These are phyloP conservation scores for Luidia sarsii DNA, from an alignment of 53 echinoderm and acorn worm genomes.

Conservation along the genomic window DNA sequence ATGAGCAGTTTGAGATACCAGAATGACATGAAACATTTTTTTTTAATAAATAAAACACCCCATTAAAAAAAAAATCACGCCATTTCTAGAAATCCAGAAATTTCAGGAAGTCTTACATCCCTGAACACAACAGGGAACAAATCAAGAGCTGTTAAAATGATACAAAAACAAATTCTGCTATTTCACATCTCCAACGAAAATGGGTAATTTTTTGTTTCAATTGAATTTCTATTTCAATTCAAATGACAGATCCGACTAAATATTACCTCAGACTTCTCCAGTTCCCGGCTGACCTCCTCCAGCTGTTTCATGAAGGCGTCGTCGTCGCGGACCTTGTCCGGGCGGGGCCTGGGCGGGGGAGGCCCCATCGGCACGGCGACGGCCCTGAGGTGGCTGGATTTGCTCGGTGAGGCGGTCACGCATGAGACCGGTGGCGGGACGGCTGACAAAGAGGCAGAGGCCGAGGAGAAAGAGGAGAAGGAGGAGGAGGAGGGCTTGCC, in stretches of 20 bases:
- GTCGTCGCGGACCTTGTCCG: constrained; percentile 58
- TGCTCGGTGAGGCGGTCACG: constrained; percentile 14
- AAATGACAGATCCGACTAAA: no score
- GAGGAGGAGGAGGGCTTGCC: constrained; percentile 2
- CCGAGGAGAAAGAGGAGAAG: not conserved
- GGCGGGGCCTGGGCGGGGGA: constrained; percentile 37
- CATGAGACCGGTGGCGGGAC: not conserved
- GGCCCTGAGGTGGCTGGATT: constrained; percentile 41
- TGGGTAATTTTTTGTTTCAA: no score
- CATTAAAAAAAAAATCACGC: not conserved
- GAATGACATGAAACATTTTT: not conserved
- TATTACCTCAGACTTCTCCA: constrained; percentile 49
- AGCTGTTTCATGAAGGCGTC: constrained; percentile 55
- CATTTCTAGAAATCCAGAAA: no score
- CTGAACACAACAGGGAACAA: not conserved
- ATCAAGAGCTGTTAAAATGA: no score
- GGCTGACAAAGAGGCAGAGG: no score
- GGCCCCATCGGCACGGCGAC: constrained; percentile 75
- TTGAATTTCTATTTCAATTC: no score
- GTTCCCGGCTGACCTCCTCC: constrained; percentile 61
- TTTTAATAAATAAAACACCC: not conserved
- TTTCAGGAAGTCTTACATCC: no score
- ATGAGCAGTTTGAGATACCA: no score
- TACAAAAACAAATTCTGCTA: no score
- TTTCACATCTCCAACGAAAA: no score